phyloP scores from a whole-genome alignment of 2,888 invertebrate species.

The Brachypalpus laphriformis region DNA sequence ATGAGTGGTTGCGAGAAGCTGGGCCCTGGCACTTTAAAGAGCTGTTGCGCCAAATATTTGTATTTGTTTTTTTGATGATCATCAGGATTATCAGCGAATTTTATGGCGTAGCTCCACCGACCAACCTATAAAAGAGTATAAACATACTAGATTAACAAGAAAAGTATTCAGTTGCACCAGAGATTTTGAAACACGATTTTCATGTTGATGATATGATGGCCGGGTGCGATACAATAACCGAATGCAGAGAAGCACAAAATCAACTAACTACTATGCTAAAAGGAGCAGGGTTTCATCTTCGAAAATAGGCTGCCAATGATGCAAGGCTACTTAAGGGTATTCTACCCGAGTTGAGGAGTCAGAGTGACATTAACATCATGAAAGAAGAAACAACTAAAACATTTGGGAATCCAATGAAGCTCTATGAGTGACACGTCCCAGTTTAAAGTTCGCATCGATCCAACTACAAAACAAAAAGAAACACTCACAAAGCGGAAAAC shows the following conservation, averaged over 20 bases:
- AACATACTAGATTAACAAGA: conserved; percentile 15
- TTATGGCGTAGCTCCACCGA: conserved; percentile 20
- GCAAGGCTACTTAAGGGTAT: conserved; percentile 6
- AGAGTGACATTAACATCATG: background rate
- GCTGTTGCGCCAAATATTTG: too few relatives aligned
- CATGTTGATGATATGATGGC: conserved; percentile 27
- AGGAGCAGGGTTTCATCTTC: conserved; percentile 16
- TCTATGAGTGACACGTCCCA: conserved; percentile 29
- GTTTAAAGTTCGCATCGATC: conserved; percentile 3
- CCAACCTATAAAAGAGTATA: too few relatives aligned
- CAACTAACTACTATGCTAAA: too few relatives aligned
- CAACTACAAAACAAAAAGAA: background rate
- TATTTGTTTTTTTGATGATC: too few relatives aligned
- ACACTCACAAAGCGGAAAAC: conserved; percentile 18
- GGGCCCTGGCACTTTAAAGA: too few relatives aligned
- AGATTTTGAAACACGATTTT: conserved; percentile 14
- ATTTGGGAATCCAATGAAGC: conserved; percentile 27
- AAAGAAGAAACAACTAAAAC: conserved; percentile 39
- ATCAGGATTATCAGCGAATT: too few relatives aligned
- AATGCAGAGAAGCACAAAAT: too few relatives aligned
- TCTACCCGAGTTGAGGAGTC: background rate
- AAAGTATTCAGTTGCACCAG: conserved; percentile 13
- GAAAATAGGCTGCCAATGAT: conserved; percentile 23
- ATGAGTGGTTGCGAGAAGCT: too few relatives aligned
- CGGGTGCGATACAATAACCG: background rate